Evolutionary conservation across 2,113 vertebrate genomes (phyloP), one percentile per base, ranked within the genome.

Genomic region (Capreolus pygargus): DNA sequence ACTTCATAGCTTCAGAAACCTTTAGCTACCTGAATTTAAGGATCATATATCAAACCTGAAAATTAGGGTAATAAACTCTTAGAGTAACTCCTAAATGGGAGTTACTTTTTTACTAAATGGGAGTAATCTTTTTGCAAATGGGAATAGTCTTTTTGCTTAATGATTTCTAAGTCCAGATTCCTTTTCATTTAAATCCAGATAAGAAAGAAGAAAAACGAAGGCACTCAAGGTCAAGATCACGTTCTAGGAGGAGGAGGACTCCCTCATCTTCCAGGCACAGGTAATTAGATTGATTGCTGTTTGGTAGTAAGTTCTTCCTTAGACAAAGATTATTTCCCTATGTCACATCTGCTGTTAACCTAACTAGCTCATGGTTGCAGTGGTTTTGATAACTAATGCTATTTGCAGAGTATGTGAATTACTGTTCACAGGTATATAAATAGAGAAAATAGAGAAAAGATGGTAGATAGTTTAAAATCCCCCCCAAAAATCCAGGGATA

Each of bases 191-290:
- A 79, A 97, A 98, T 98, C 23, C 96, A 99, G 99, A 99, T 98
- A 99, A 99, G 98, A 99, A 99, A 97, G 99, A 99, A 92, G 99
- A 99, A 94, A 99, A 99, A 95, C 99, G 99, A 94, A 99, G 99
- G 97, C 99, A 99, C 98, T 99, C 99, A 1, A 99, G 99, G 84
- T 99, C 99, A 28, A 98, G 99, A 87, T 99, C 99, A 0, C 99
- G 99, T 67, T 99, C 99, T 0, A 99, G 99, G 25, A 99, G 99
- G 94, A 99, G 99, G 94, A 99, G 99, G 70, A 99, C 99, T 25
- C 99, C 99, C 67, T 99, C 99, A 55, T 99, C 99, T 87, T 99
- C 99, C 17, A 99, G 99, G 97, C 99, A 99, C 98, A 99, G 99
- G 99, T 99, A 78, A 94, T 99, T 78, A 95, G 81, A 21, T n/a